Evolutionary conservation across 2,797 vertebrate genomes (phyloP).

Genomic region (Pyrocephalus nanus): DNA sequence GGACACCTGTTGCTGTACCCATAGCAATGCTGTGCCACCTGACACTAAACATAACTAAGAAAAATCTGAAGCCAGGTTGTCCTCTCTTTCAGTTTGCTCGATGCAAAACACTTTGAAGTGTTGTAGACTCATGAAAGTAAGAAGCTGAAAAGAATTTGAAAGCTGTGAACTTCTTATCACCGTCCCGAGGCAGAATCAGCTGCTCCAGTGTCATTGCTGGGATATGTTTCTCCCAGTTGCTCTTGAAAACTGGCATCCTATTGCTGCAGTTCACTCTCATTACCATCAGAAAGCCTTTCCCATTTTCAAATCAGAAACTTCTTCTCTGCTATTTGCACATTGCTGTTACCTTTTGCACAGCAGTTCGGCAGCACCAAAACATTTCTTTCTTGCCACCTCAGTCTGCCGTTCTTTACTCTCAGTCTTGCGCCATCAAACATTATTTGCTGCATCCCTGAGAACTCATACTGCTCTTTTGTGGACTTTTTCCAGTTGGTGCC

Average conservation of each 20-base stretch:
- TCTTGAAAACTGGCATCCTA: background rate
- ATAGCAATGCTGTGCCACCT: background rate
- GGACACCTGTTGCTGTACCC: background rate
- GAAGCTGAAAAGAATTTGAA: background rate
- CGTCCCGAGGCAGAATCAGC: background rate
- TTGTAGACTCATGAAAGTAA: background rate
- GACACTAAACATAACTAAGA: background rate
- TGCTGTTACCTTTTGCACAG: background rate
- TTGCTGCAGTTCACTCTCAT: background rate
- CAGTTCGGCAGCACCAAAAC: background rate
- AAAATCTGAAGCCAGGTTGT: background rate
- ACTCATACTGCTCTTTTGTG: background rate
- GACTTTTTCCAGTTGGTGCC: background rate
- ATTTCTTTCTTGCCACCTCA: background rate
- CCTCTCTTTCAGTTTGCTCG: background rate
- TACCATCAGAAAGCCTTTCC: background rate
- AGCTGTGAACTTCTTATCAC: background rate
- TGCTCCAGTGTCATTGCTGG: background rate
- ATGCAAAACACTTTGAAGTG: background rate
- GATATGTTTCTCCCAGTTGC: background rate
- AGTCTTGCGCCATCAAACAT: background rate
- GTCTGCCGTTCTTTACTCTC: background rate
- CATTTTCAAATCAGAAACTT: background rate
- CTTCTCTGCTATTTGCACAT: background rate
- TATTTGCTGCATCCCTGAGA: background rate